Base-by-base conservation (phyloP, 2,113 vertebrate species). In the Pituophis catenifer region DNA sequence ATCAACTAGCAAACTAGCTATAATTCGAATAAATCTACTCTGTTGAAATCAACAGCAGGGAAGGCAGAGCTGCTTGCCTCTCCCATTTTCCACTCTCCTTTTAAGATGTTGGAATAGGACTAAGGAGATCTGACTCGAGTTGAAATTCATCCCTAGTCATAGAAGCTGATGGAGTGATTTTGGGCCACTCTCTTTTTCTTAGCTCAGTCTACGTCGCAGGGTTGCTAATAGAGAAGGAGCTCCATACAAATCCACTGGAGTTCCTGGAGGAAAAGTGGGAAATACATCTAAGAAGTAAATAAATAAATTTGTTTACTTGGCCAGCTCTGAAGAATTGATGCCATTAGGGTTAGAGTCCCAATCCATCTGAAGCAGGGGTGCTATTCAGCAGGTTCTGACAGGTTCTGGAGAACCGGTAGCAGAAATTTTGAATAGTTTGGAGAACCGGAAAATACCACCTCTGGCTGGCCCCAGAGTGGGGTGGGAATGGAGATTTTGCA, bases 11-110 rank as follows among this genome's bases (percentile, higher is more conserved):
- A 19, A 94, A 91, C 75, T 94, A 50, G 90, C 95, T 96, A 95
- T 93, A 93, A 96, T 94, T 96, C 95, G 96, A 96, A 96, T 94
- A 96, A 96, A 95, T 94, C 96, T 92, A 91, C 93, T 95, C 93
- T 95, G 94, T 94, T 93, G 92, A 95, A 96, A 92, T 94, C 91
- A 92, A 21, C 95, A 96, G 93, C 3, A 94, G 95, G 95, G 94
- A 95, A 94, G 85, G 89, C 54, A 94, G 23, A 54, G 75, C 92
- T 92, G 89, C 88, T 94, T 87, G 24, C 11, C 33, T 92, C 90
- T 86, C 33, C 24, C 53, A 8, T 12, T 75, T 75, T 75, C 10
- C 12, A 29, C 50, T 38, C n/a, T 19, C 70, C 70, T 75, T 38
- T 75, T 38, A 75, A 75, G n/a, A 75, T 75, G 15, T 19, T 75